phyloP scores from a whole-genome alignment of 2,113 vertebrate genomes.

The Rhizomys pruinosus region DNA sequence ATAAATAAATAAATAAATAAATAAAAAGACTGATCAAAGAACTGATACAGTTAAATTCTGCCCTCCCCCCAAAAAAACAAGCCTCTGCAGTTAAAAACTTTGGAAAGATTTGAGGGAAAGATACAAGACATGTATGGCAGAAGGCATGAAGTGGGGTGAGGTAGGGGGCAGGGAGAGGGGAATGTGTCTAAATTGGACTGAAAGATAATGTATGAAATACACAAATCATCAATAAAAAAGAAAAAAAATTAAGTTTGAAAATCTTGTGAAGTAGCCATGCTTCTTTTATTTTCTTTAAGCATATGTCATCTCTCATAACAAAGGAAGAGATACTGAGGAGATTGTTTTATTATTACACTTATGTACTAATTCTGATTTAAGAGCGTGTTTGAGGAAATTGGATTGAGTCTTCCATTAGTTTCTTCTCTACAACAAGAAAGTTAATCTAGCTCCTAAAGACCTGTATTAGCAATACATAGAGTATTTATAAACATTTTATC shows the following conservation, averaged over 20 bases:
- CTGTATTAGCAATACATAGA: not conserved
- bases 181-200: no score
- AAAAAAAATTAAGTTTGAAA: slow-evolving; percentile 31
- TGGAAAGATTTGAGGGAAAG: no score
- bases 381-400: not conserved
- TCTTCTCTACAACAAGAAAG: slow-evolving; percentile 17
- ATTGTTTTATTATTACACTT: slow-evolving; percentile 14
- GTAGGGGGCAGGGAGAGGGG: no score
- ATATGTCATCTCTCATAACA: not conserved
- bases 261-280: not conserved
- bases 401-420: not conserved
- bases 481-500: not conserved
- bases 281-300: not conserved
- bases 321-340: not conserved
- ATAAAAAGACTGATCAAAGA: no score
- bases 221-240: no score
- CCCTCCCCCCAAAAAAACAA: no score
- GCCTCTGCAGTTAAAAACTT: no score
- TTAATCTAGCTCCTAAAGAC: slow-evolving; percentile 22
- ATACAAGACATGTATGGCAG: no score
- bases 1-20: no score
- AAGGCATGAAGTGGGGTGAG: no score
- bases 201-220: no score
- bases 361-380: slow-evolving; percentile 25
- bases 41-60: no score